Base-by-base conservation (phyloP, 2,113 vertebrate species). In the Hucho hucho region DNA sequence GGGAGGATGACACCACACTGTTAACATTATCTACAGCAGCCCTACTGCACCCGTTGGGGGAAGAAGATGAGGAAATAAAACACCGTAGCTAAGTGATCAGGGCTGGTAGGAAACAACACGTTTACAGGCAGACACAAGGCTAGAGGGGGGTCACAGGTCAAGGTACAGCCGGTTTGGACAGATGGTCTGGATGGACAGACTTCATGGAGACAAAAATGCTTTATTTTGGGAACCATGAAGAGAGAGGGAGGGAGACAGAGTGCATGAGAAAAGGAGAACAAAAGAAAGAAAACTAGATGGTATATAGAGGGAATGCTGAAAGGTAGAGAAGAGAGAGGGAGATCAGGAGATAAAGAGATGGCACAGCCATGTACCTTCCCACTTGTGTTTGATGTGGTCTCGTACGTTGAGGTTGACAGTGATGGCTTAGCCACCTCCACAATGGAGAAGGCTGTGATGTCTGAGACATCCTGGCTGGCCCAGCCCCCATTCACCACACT, bases 371-470 rank as follows among this genome's bases (percentile, higher is more conserved):
- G 65, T 91, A 98, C 98, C 97, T 96, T 99, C 95, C 98, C 98
- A 99, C 83, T 99, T 97, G 13, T 95, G 87, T 88, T 98, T 99
- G 91, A 99, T 99, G 71, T 95, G 95, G 79, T 96, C 94, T 75
- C 97, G 92, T 25, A 99, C 94, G 24, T 98, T 99, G 80, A 99
- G 92, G 87, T 98, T 97, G 75, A 99, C 87, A 32, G 97, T 97
- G 78, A 99, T 93, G 97, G 98, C 80, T 99, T 99, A 61, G 97
- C 96, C 56, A 99, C 97, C 82, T 99, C 98, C 1, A 99, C 97
- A 1, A 99, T 97, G 2, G 98, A 97, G 80, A 99, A 98, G 43
- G 96, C 92, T 37, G 95, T 94, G 72, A 99, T 98, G 95, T 95
- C 77, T 99, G 98, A 5, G 97, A 97, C 98, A 99, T 99, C 75